These are phyloP conservation scores for Gymnarchus niloticus DNA, from an alignment of 2,113 vertebrate species.

Conservation along the genomic window DNA sequence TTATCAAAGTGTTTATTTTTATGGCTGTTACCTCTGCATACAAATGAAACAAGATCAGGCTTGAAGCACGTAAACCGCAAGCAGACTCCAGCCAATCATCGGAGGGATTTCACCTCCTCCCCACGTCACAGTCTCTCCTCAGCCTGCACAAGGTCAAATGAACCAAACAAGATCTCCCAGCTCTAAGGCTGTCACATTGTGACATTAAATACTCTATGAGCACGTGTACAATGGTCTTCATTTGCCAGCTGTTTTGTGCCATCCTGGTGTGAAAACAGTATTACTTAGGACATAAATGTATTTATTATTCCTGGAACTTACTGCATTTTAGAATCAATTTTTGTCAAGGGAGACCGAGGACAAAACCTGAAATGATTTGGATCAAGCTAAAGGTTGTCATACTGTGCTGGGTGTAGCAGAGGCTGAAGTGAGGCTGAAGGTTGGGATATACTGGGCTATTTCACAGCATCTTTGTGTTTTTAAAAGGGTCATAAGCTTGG, in stretches of 20 bases:
- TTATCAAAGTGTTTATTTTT: too few species aligned
- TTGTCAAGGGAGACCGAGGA: slow-evolving; percentile 25
- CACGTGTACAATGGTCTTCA: too few species aligned
- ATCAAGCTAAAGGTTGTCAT: neutral
- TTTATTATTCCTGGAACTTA: neutral
- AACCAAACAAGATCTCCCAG: slow-evolving; percentile 31
- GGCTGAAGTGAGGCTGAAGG: neutral
- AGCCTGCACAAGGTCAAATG: slow-evolving; percentile 26
- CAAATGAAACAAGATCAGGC: neutral
- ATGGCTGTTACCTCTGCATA: too few species aligned
- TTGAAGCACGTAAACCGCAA: neutral
- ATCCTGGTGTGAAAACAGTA: slow-evolving; percentile 19
- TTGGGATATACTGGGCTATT: neutral
- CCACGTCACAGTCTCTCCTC: neutral
- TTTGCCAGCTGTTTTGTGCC: slow-evolving; percentile 23
- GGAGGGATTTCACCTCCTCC: neutral
- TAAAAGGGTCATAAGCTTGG: neutral
- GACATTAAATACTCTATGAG: slow-evolving; percentile 23
- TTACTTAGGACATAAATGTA: neutral
- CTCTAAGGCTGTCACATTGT: slow-evolving; percentile 30
- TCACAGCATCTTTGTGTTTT: neutral
- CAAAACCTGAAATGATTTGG: slow-evolving; percentile 19
- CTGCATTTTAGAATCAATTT: slow-evolving; percentile 16
- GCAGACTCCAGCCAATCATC: slow-evolving; percentile 16
- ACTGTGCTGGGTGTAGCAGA: neutral